phyloP scores from a whole-genome alignment of 2,888 invertebrate genomes.

The Nemotelus nigrinus region DNA sequence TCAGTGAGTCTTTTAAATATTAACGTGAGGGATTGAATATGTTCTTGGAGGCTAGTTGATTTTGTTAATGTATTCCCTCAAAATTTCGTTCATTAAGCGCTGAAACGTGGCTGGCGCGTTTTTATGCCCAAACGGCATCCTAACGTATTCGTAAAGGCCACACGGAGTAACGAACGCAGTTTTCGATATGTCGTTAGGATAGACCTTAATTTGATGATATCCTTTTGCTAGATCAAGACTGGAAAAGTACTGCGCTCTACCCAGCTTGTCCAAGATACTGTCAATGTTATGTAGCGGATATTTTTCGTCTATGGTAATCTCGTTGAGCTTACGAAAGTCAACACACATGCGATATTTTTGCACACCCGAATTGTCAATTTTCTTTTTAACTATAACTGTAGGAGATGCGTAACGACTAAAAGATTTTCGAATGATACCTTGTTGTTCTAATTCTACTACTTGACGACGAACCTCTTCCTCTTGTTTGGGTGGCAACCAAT shows the following conservation, averaged over 20 bases:
- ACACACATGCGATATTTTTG: constrained; percentile 47
- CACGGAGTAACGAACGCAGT: constrained; percentile 3
- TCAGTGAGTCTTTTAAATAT: neutral
- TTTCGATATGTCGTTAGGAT: neutral
- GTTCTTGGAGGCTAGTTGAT: constrained; percentile 1
- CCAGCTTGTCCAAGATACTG: constrained; percentile 46
- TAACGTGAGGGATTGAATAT: neutral
- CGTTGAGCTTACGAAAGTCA: constrained; percentile 46
- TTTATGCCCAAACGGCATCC: constrained; percentile 1
- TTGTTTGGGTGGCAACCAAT: constrained; percentile 38
- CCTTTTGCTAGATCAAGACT: constrained; percentile 26
- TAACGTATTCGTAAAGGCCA: neutral
- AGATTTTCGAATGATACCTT: constrained; percentile 44
- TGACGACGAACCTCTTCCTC: constrained; percentile 35
- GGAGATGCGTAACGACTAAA: constrained; percentile 44
- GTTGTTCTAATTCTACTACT: constrained; percentile 42
- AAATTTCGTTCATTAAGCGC: neutral
- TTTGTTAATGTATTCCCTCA: too few species aligned
- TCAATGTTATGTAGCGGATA: constrained; percentile 46
- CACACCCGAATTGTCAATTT: constrained; percentile 40
- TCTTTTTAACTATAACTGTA: constrained; percentile 44
- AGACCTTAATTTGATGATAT: constrained; percentile 46
- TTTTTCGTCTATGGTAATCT: constrained; percentile 42
- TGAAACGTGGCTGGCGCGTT: constrained; percentile 27
- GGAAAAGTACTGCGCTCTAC: constrained; percentile 32